Conservation (phyloP, 2,797 vertebrate genomes). For the Phoeniculus purpureus region DNA sequence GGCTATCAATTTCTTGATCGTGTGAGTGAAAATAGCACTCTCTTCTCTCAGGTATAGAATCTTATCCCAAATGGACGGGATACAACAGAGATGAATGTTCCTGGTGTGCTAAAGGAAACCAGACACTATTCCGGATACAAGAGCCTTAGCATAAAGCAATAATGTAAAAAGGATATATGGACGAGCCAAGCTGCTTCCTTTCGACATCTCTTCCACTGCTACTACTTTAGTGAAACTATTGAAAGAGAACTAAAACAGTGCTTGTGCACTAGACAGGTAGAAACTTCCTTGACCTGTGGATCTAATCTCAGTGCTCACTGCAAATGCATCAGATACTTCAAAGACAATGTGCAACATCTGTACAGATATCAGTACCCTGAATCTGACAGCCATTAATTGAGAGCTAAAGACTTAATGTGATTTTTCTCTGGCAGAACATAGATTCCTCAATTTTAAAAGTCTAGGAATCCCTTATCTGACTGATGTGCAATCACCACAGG, state of each 20-base stretch:
- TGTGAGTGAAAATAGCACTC: not conserved
- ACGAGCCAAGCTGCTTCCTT: not conserved
- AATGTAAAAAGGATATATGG: rapidly evolving
- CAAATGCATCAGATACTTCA: not conserved
- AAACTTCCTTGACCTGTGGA: not conserved
- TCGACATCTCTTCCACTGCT: not conserved
- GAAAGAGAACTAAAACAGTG: not conserved
- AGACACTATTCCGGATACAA: not conserved
- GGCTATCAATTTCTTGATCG: not conserved
- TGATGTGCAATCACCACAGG: not conserved
- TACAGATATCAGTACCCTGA: not conserved
- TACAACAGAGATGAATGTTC: not conserved
- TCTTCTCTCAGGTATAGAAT: not conserved
- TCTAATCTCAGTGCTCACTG: not conserved
- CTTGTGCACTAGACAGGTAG: not conserved
- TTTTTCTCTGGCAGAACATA: not conserved
- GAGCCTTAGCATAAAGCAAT: not conserved
- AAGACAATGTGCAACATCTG: not conserved
- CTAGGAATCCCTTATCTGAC: not conserved
- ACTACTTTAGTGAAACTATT: not conserved
- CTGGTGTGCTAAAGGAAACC: not conserved
- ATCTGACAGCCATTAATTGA: not conserved
- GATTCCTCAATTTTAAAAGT: not conserved
- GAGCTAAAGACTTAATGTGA: not conserved
- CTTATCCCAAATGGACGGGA: not conserved